Base-by-base conservation (phyloP, 2,888 invertebrate species). In the Spilosoma lubricipeda region DNA sequence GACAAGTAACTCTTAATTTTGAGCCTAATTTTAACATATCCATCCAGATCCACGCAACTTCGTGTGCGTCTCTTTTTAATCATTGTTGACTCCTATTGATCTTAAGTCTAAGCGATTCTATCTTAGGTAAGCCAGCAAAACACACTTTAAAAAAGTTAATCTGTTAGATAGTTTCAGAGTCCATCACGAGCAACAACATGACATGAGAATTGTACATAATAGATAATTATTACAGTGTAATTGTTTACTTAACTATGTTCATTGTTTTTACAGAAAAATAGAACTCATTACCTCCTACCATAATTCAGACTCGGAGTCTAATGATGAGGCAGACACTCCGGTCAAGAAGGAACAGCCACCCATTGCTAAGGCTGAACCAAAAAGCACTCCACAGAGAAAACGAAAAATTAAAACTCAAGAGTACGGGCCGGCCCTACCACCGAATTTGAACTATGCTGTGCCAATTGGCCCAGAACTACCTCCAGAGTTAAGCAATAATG, bases 231-330 rank as follows among this genome's bases (percentile, higher is more conserved):
- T 1, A 52, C 52, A 2, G 23, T 23, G 20, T 52, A 20, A 52
- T 20, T 52, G 20, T 20, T 23, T 52, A 48, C 5, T 48, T 48
- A 48, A 52, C 18, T 63, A 27, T 13, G 4, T 33, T 64, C 0
- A 65, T 8, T 48, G 5, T 45, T 73, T 74, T 89, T 90, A 33
- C 92, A 96, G 96, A 75, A 96, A 95, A 93, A 96, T 96, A 81
- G 96, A 96, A 89, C 87, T 96, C 64, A 96, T 96, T 73, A 96
- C 96, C 33, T 96, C 96, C 42, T 96, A 94, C 82, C 92, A 94
- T 86, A 93, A 96, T 81, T 96, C 96, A 0, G 96, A 96, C 73
- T 96, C 96, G 0, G 96, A 96, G 71, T 96, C 96, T 0, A 96
- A 96, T 71, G 95, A 96, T 65, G 96, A 96, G 80, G 73, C 88